A percentile compares a stretch with the other conserved stretches of the same genome.
phyloP scores from a whole-genome alignment of 2,888 invertebrate genomes.

The Mythimna albipuncta region DNA sequence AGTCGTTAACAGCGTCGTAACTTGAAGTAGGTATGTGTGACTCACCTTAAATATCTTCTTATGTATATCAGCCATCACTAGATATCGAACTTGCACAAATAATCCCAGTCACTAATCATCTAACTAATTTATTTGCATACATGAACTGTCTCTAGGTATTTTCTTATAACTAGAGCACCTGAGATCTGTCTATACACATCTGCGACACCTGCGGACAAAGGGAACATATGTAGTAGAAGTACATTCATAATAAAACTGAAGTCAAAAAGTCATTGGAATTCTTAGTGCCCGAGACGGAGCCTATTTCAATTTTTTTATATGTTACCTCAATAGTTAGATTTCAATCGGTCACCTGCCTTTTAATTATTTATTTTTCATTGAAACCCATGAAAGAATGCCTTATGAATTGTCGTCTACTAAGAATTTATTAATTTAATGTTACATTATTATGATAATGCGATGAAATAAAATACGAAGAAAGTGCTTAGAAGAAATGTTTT shows the following conservation, averaged over 20 bases:
- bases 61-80: constrained; percentile 19
- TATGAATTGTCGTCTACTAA: background rate
- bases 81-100: constrained; percentile 38
- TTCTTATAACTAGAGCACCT: constrained; percentile 81
- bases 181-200: constrained; percentile 77
- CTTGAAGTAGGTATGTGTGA: constrained; percentile 9
- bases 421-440: constrained; percentile 13
- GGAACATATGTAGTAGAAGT: constrained; percentile 30
- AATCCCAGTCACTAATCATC: constrained; percentile 70
- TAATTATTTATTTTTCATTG: constrained; percentile 23
- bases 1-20: constrained; percentile 6
- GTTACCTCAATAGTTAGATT: background rate
- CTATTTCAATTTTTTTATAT: constrained; percentile 4
- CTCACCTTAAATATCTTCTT: constrained; percentile 58
- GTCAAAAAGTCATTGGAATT: background rate
- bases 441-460: constrained; percentile 23
- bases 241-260: constrained; percentile 11
- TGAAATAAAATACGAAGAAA: constrained; percentile 35
- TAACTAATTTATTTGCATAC: constrained; percentile 76
- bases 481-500: constrained; percentile 22
- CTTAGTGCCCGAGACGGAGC: background rate
- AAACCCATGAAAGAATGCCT: constrained; percentile 6
- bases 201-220: constrained; percentile 76
- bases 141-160: constrained; percentile 78
- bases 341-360: background rate